Base-by-base conservation (phyloP, 1,140 invertebrate species). In the Drosophila fuyamai region DNA sequence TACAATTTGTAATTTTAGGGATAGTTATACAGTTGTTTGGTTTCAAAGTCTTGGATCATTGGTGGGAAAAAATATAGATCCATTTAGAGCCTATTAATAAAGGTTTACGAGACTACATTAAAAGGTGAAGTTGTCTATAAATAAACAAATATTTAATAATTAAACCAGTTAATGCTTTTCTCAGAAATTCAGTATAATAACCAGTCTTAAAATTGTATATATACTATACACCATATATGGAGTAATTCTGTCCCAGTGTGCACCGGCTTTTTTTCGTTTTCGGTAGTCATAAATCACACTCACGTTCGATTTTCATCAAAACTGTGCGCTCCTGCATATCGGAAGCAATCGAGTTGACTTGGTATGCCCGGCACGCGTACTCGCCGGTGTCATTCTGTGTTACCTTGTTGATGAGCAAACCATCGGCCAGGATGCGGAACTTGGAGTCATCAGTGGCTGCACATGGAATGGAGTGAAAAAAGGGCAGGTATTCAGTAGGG, bases 231-330 rank as follows among this genome's bases (percentile, higher is more conserved):
- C 23, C 23, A 23, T 2, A 23, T 23, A 23, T 4, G 4, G 23
- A 23, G 3, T 23, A 23, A 32, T 32, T 32, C 8, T n/a, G 4
- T 14, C 16, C 55, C 80, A 82, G n/a, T 61, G 80, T 83, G 32
- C 29, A 16, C 7, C 35, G 4, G 36, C 10, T 43, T 65, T 48
- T 59, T n/a, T 2, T 12, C 1, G 23, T n/a, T 53, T 68, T 76
- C 41, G 54, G 43, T 57, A 90, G 78, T 89, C 84, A 84, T 89
- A 89, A 84, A 89, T 89, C 75, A 86, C 72, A 93, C 93, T 94
- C 92, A 94, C 94, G 94, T 92, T 94, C 93, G 67, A 94, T 93
- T 84, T 93, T 93, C 63, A 94, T 91, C 65, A 90, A 92, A 78
- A 94, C 93, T 41, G 85, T 91, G 57, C 91, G 77, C 54, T 93